phyloP scores from a whole-genome alignment of 2,797 vertebrate genomes.

The Enteromius treurensis region DNA sequence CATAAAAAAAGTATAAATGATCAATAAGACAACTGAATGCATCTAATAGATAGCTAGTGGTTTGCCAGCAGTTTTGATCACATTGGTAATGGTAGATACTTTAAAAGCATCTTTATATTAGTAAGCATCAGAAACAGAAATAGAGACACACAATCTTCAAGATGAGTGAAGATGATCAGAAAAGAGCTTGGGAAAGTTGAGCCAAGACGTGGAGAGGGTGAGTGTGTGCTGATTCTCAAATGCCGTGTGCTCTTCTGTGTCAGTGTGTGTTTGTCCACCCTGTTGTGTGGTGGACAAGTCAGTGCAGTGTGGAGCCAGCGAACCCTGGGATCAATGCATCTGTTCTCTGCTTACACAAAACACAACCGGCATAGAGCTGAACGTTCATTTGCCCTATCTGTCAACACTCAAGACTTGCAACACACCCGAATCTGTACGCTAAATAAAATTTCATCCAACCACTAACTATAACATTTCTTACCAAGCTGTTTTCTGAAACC shows the following conservation, averaged over 20 bases:
- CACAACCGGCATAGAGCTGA: slow-evolving; percentile 29
- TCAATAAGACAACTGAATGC: not conserved
- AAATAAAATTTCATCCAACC: not conserved
- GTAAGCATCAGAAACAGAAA: not conserved
- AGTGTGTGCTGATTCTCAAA: slow-evolving; percentile 24
- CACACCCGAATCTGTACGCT: not conserved
- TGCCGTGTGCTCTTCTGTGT: slow-evolving; percentile 32
- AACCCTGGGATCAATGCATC: slow-evolving; percentile 65
- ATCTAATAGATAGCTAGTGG: not conserved
- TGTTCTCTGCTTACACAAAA: slow-evolving; percentile 56
- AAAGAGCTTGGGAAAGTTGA: slow-evolving; percentile 1
- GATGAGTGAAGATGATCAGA: not conserved
- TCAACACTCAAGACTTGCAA: slow-evolving; percentile 9
- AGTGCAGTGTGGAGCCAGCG: slow-evolving; percentile 60
- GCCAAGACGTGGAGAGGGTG: slow-evolving; percentile 13
- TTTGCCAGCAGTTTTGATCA: not conserved
- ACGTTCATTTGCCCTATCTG: slow-evolving; percentile 42
- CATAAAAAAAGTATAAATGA: too few relatives aligned
- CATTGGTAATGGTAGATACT: not conserved
- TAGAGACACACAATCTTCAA: not conserved
- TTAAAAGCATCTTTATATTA: not conserved
- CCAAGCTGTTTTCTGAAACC: too few relatives aligned
- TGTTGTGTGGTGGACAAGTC: slow-evolving; percentile 59
- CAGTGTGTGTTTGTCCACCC: slow-evolving; percentile 41
- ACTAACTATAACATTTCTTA: not conserved